These are phyloP conservation scores for Keiferia lycopersicella DNA, from an alignment of 2,888 invertebrate species.

Conservation along the genomic window DNA sequence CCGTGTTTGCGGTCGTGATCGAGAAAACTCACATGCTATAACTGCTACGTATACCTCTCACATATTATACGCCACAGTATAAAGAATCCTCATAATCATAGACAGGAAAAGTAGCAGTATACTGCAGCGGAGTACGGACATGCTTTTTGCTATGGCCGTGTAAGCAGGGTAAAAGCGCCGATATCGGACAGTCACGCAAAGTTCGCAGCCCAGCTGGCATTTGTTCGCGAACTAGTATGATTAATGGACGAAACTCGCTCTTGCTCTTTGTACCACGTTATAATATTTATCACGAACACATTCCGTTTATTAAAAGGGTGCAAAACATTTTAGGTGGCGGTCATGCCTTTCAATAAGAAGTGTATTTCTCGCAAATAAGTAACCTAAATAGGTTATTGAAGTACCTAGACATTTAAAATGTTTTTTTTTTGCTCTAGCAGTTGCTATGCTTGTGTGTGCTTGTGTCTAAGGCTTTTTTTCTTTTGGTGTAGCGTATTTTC, in stretches of 20 bases:
- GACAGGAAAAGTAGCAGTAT: slow-evolving; percentile 8
- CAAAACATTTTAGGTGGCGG: slow-evolving; percentile 33
- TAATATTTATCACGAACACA: slow-evolving; percentile 46
- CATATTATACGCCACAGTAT: slow-evolving; percentile 32
- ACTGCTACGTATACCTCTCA: slow-evolving; percentile 32
- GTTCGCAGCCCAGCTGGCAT: slow-evolving; percentile 53
- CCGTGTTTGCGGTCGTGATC: slow-evolving; percentile 43
- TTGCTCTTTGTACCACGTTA: slow-evolving; percentile 50
- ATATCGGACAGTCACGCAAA: slow-evolving; percentile 52
- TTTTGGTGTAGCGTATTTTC: too few species aligned
- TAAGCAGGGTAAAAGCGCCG: slow-evolving; percentile 40
- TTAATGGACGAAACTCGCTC: slow-evolving; percentile 60
- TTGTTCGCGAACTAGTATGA: slow-evolving; percentile 63
- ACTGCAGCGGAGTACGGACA: background rate
- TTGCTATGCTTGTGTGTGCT: too few species aligned
- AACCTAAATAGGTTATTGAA: too few species aligned
- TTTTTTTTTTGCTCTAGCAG: background rate
- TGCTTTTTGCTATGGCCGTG: slow-evolving; percentile 37
- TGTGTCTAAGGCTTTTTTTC: too few species aligned
- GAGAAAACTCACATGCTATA: slow-evolving; percentile 39
- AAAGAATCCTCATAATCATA: background rate
- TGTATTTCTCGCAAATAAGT: too few species aligned
- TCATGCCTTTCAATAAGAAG: background rate
- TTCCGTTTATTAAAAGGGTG: slow-evolving; percentile 39
- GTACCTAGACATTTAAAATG: too few species aligned